Evolutionary conservation across 2,113 vertebrate genomes (phyloP), one percentile per base, ranked within the genome.

Genomic region (Ictalurus punctatus): DNA sequence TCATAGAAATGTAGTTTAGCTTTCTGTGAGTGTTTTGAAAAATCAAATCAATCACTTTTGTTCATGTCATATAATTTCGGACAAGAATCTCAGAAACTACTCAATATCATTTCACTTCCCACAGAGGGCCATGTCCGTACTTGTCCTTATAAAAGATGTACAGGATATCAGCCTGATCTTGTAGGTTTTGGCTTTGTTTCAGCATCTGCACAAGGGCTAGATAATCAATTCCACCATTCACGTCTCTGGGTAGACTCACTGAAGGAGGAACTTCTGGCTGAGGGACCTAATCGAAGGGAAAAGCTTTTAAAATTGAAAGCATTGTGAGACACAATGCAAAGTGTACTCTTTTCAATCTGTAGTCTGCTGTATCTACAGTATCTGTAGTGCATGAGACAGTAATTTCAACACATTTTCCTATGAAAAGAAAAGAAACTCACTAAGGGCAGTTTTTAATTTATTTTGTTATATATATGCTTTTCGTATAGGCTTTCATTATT

Each of bases 161-260:
- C 86, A 99, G 97, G 54, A 97, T 96, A 90, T 98, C 97, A 0
- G 97, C 97, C 94, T 99, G 98, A 86, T 98, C 97, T 91, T 98
- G 97, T 21, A 98, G 95, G 0, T 93, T 97, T 30, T 94, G 93
- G 0, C 95, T 97, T 88, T 96, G 90, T 25, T 95, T 95, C 71
- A 99, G 94, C 91, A 98, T 95, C 65, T 95, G 95, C 44, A 95
- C 96, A 92, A 99, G 78, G 40, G 96, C 95, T 30, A 74, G 87
- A 93, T 97, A 96, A 93, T 99, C 96, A 40, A 98, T 93, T 0
- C 90, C 93, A 37, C 97, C 97, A 8, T 92, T 92, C 7, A 94
- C 58, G 0, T 97, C 95, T 88, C 79, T 94, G 78, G 97, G 98
- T 86, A 99, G 91, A 48, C 94, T 92, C 3, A 86, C 4, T 21